Percentiles rank a stretch among this genome's conserved stretches.
These are phyloP conservation scores for Blastomussa wellsi DNA, from an alignment of 92 coral and sea anemone genomes.

Conservation along the genomic window DNA sequence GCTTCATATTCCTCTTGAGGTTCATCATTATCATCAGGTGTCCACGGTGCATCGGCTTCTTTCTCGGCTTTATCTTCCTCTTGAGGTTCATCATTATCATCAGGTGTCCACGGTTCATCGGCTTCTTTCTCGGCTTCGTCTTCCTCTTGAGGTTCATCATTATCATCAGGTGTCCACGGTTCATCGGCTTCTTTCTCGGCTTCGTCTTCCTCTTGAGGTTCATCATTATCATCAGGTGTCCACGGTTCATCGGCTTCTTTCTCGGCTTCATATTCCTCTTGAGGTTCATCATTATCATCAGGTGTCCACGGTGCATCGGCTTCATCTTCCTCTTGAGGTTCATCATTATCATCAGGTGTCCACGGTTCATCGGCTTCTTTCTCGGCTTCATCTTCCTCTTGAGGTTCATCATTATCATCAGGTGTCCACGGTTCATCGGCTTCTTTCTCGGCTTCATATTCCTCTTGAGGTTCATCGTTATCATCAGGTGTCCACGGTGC, in stretches of 20 bases:
- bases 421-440: background rate
- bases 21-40: too few species aligned
- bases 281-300: background rate
- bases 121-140: slow-evolving; percentile 1
- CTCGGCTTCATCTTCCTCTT: background rate
- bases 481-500: background rate
- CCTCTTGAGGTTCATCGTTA: background rate
- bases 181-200: background rate
- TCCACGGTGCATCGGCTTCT: too few species aligned
- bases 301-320: background rate
- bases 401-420: too few species aligned
- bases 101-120: background rate
- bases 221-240: background rate
- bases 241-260: background rate
- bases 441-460: background rate
- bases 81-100: background rate
- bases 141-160: background rate
- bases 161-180: background rate
- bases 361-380: too few species aligned
- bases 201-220: background rate
- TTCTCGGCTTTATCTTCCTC: slow-evolving; percentile 4
- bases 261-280: background rate
- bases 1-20: background rate
- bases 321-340: background rate
- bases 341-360: background rate